Evolutionary conservation across 1,140 invertebrate genomes (phyloP), one percentile per base, ranked within the genome.

Genomic region (Cyrtorhinus lividipennis): DNA sequence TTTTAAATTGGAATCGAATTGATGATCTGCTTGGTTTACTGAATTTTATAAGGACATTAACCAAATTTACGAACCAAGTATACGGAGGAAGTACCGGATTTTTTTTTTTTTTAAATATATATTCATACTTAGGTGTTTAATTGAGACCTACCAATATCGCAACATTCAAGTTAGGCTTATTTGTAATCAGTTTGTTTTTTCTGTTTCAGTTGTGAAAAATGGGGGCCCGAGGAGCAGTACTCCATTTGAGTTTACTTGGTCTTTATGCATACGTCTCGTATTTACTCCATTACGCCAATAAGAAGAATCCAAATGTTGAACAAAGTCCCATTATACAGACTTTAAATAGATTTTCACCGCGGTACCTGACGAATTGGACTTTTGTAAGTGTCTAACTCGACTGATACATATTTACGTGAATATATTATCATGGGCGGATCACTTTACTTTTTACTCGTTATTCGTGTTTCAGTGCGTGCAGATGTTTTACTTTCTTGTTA

Each of bases 401-500:
- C 18, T 61, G 22, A 59, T 15, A 38, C 30, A 23, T 18, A 61
- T n/a, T 20, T 18, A n/a, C 38, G 22, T 26, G 58, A n/a, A 30
- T 27, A 63, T 8, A 26, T 8, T n/a, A n/a, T 12, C 18, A 10
- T 57, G 15, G 24, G n/a, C n/a, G 22, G 27, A 45, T 23, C 15
- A 13, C 5, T 23, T 56, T 56, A 56, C 56, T 57, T 2, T 23
- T 24, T 1, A 61, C 45, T 67, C 63, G 53, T 24, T 30, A 64
- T 64, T 63, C n/a, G 65, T 69, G 24, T 64, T 81, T 61, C 78
- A 89, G 86, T 81, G 88, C 69, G 71, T 88, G 45, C 87, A 89
- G 77, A 79, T 84, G 3, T 59, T 84, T 20, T 89, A 87, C 69
- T 89, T 87, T 69, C 76, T 81, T 8, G 71, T 88, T 59, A 85